phyloP scores from a whole-genome alignment of 2,113 vertebrate genomes.

The Heteronetta atricapilla region DNA sequence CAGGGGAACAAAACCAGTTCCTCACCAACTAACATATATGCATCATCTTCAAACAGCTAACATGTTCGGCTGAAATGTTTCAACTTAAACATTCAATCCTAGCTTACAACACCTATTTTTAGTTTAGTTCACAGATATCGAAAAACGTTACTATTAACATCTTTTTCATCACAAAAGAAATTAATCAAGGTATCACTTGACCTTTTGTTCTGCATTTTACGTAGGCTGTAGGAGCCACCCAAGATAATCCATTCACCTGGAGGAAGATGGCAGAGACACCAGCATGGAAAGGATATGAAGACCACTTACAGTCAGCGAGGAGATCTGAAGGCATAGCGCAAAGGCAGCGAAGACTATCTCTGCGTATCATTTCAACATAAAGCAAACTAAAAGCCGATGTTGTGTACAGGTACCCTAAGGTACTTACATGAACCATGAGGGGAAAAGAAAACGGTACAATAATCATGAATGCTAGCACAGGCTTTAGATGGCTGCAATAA shows the following conservation, averaged over 20 bases:
- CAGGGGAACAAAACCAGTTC: neutral
- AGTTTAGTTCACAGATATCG: neutral
- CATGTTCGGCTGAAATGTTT: neutral
- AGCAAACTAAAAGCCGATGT: neutral
- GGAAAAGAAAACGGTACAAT: neutral
- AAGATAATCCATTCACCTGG: rapidly evolving
- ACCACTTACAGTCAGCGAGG: neutral
- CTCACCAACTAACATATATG: neutral
- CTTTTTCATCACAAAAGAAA: neutral
- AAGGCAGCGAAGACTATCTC: neutral
- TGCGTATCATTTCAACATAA: neutral
- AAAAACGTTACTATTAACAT: neutral
- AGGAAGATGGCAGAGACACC: neutral
- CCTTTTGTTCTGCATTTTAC: neutral
- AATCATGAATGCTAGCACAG: neutral
- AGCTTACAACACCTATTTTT: neutral
- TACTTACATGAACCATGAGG: neutral
- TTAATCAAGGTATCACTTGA: neutral
- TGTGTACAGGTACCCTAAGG: neutral
- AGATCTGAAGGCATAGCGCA: neutral
- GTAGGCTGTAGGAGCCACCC: neutral
- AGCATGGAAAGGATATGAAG: rapidly evolving
- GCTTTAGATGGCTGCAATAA: neutral
- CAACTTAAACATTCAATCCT: neutral
- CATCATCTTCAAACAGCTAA: neutral